A percentile compares a stretch with the other conserved stretches of the same genome.
These are phyloP conservation scores for Bostrychus sinensis DNA, from an alignment of 2,113 vertebrate species.

Conservation along the genomic window DNA sequence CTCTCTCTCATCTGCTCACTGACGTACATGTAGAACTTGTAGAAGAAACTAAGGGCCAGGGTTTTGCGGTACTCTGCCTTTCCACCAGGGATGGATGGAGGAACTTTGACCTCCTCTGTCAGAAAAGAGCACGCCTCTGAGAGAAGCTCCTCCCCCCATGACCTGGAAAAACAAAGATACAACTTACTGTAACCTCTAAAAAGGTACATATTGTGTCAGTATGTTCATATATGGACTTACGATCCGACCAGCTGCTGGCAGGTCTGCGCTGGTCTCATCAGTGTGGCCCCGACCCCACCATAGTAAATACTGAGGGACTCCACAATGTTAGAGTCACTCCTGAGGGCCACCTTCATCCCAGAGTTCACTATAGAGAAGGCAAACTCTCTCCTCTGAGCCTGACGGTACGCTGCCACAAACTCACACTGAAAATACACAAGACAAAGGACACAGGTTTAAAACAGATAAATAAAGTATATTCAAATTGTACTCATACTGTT, in stretches of 20 bases:
- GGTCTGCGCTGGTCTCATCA: slow-evolving; percentile 54
- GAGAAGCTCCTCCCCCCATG: slow-evolving; percentile 85
- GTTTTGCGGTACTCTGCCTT: slow-evolving; percentile 84
- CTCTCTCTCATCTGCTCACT: slow-evolving; percentile 74
- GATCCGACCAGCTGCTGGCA: slow-evolving; percentile 51
- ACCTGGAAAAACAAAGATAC: slow-evolving; percentile 43
- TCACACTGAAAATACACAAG: slow-evolving; percentile 89
- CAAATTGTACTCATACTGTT: background rate
- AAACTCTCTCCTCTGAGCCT: slow-evolving; percentile 85
- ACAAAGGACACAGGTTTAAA: background rate
- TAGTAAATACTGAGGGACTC: slow-evolving; percentile 84
- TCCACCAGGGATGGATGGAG: slow-evolving; percentile 74
- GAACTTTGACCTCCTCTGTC: slow-evolving; percentile 82
- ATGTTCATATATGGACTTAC: background rate
- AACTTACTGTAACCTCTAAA: background rate
- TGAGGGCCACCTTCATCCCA: slow-evolving; percentile 87
- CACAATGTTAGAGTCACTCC: slow-evolving; percentile 76
- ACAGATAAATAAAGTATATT: background rate
- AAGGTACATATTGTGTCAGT: background rate
- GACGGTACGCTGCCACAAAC: slow-evolving; percentile 85
- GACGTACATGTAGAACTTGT: slow-evolving; percentile 88
- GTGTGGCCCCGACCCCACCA: slow-evolving; percentile 80
- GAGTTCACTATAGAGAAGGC: slow-evolving; percentile 82
- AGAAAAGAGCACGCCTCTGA: slow-evolving; percentile 81
- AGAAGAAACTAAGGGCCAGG: slow-evolving; percentile 87